These are phyloP conservation scores for Hypena proboscidalis DNA, from an alignment of 2,888 invertebrate species.

Conservation along the genomic window DNA sequence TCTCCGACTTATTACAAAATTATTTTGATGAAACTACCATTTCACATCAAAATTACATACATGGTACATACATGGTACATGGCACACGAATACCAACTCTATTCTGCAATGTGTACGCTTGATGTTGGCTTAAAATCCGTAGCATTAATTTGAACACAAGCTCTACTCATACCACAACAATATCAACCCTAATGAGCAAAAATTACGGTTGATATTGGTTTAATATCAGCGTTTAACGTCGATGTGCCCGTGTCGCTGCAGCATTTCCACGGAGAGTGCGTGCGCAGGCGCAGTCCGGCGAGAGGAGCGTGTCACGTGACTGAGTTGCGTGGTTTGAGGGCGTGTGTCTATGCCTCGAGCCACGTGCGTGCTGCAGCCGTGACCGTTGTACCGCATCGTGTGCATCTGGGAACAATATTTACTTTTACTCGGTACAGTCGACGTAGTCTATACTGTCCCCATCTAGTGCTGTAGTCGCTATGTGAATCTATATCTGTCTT, in stretches of 20 bases:
- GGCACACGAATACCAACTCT: too few relatives aligned
- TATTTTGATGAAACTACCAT: too few relatives aligned
- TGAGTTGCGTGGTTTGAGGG: constrained; percentile 69
- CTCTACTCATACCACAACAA: not conserved
- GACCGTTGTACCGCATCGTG: constrained; percentile 65
- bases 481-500: too few relatives aligned
- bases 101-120: not conserved
- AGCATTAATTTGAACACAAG: not conserved
- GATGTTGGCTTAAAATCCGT: not conserved
- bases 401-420: constrained; percentile 62
- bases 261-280: constrained; percentile 71
- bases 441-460: too few relatives aligned
- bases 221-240: constrained; percentile 63
- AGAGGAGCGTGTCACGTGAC: constrained; percentile 74
- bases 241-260: constrained; percentile 75
- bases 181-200: not conserved
- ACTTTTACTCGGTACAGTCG: too few relatives aligned
- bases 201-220: not conserved
- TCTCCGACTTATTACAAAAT: too few relatives aligned
- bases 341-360: constrained; percentile 61
- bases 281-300: constrained; percentile 75
- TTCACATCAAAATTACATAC: too few relatives aligned
- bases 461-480: too few relatives aligned
- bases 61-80: too few relatives aligned
- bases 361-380: constrained; percentile 47